Conservation (phyloP, 1,140 invertebrate genomes). For the Trypoxylus dichotomus region DNA sequence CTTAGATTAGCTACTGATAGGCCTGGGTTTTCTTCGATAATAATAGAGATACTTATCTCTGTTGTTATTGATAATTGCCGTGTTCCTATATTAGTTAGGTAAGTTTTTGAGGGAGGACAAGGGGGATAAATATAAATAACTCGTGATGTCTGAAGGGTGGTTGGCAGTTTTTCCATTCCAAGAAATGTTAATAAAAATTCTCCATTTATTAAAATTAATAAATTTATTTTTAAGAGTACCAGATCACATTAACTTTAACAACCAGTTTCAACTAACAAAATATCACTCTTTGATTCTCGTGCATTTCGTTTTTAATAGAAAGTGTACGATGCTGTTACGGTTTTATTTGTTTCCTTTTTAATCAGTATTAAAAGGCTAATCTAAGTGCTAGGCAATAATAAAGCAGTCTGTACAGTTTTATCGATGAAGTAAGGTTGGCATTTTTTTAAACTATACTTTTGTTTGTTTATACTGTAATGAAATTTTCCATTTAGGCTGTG, state of each 20-base stretch:
- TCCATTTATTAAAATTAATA: too few species aligned
- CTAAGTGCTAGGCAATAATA: neutral
- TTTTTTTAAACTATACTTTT: slow-evolving; percentile 15
- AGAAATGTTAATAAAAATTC: too few species aligned
- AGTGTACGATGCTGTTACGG: too few species aligned
- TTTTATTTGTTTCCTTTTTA: too few species aligned
- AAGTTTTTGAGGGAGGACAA: neutral
- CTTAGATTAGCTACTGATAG: neutral
- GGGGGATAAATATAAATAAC: neutral
- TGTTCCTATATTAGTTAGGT: neutral
- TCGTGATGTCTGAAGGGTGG: neutral
- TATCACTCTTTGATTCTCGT: too few species aligned
- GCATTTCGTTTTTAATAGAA: too few species aligned
- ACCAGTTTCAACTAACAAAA: too few species aligned
- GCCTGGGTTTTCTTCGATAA: too few species aligned
- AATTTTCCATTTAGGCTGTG: slow-evolving; percentile 17
- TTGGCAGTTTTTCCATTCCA: neutral
- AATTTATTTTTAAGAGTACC: too few species aligned
- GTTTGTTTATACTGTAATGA: neutral
- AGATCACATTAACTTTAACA: too few species aligned
- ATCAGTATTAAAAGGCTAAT: neutral
- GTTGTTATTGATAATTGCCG: too few species aligned
- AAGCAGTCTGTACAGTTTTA: neutral
- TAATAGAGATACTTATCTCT: too few species aligned
- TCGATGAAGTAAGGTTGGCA: neutral